Base-by-base conservation (phyloP, 2,113 vertebrate species). In the Emydura subglobosa region DNA sequence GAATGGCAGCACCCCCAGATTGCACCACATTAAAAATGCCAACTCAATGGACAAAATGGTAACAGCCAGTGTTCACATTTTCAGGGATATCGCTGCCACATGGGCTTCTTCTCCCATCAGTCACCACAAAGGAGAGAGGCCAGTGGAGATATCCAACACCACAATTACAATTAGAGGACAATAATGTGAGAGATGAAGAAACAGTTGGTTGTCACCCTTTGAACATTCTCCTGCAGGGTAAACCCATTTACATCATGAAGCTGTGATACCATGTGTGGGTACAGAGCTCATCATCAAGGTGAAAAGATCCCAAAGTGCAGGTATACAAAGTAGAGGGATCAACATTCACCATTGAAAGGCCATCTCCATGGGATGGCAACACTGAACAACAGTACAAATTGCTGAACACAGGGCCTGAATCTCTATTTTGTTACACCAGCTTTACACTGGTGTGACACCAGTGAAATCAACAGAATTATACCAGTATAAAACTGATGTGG, bases 201-300 rank as follows among this genome's bases (percentile, higher is more conserved):
- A 82, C 31, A 19, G 6, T 29, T 74, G 10, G n/a, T 9, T 2
- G 84, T 5, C 0, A 0, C 19, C 49, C 91, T 61, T 29, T 61
- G 7, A 74, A 74, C 19, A 21, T 34, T 57, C 80, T 76, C 49
- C 24, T 72, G 7, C 5, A 51, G 39, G 5, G n/a, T 21, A 93
- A 86, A 39, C 68, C n/a, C 7, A 5, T 72, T 74, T 74, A 74
- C n/a, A 21, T 74, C n/a, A 74, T 21, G 68, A 57, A 83, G 44
- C 14, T 49, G 25, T 53, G 10, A 78, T 42, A 83, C 11, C 29
- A 24, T 39, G 42, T 31, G 3, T 74, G 29, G 85, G 57, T 82
- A 86, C 34, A 29, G 53, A 82, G 25, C 34, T 74, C 85, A 80
- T 17, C 39, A 42, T 39, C 68, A 72, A 10, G 68, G 19, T 72